A percentile compares a stretch with the other conserved stretches of the same genome.
These are phyloP conservation scores for Perodicticus potto DNA, from an alignment of 2,797 vertebrate genomes.

Conservation along the genomic window DNA sequence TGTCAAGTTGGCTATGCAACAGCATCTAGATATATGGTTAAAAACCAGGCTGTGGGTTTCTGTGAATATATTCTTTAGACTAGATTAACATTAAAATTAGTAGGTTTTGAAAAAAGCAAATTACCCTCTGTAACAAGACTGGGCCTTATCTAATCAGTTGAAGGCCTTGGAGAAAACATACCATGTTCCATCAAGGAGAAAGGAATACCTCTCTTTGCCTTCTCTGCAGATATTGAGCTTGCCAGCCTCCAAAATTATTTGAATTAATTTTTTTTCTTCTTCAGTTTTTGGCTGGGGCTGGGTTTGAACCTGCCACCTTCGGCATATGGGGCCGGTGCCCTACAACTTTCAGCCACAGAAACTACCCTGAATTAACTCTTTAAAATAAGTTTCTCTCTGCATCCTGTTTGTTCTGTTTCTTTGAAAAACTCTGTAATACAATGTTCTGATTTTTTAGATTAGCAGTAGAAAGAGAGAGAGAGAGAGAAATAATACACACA, in stretches of 20 bases:
- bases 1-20: neutral
- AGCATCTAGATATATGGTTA: neutral
- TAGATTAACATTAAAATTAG: neutral
- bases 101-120: neutral
- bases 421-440: neutral
- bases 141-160: neutral
- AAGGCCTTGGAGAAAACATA: neutral
- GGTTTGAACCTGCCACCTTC: too few species aligned
- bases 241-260: too few species aligned
- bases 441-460: neutral
- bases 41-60: neutral
- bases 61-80: neutral
- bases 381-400: rapidly evolving
- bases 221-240: neutral
- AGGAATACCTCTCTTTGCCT: neutral
- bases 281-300: too few species aligned
- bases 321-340: too few species aligned
- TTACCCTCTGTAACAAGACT: neutral
- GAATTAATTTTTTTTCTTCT: neutral
- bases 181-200: neutral
- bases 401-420: neutral
- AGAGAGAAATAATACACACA: neutral
- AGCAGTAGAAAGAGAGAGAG: neutral
- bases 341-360: too few species aligned
- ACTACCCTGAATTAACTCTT: too few species aligned